Evolutionary conservation across 92 coral and sea anemone species (phyloP).

Genomic region (Parazoanthus swiftii): DNA sequence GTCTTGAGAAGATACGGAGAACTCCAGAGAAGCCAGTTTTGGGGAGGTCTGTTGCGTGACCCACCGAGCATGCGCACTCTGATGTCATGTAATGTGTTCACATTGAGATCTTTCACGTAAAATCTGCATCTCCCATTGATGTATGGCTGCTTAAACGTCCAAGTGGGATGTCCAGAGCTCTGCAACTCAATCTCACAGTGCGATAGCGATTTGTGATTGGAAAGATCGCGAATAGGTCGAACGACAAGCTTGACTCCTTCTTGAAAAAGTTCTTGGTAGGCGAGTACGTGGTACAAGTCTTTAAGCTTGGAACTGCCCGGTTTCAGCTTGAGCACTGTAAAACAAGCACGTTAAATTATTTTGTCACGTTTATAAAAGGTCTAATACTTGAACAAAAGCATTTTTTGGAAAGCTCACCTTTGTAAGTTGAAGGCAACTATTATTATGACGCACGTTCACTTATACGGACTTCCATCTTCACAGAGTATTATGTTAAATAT

Average conservation of each 20-base stretch:
- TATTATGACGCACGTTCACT: too few relatives aligned
- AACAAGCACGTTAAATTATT: neutral
- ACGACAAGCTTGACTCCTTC: neutral
- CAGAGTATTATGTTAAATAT: too few relatives aligned
- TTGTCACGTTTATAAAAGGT: too few relatives aligned
- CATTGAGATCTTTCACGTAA: neutral
- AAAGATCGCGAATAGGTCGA: neutral
- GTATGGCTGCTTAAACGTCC: neutral
- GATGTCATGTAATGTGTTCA: neutral
- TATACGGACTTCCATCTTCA: too few relatives aligned
- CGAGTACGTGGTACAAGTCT: neutral
- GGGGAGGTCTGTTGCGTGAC: neutral
- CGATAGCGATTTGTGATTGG: neutral
- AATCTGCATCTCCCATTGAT: neutral
- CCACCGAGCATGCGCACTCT: constrained; percentile 25
- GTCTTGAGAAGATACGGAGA: neutral
- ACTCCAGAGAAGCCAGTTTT: constrained; percentile 1
- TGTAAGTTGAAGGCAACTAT: too few relatives aligned
- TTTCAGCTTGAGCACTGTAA: neutral
- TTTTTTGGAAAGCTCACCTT: too few relatives aligned
- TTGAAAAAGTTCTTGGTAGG: neutral
- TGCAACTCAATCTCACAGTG: constrained; percentile 23
- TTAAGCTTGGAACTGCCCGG: neutral
- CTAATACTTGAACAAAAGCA: too few relatives aligned
- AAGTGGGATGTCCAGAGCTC: neutral